Evolutionary conservation across 2,888 invertebrate genomes (phyloP).

Genomic region (Plagiodera versicolora): DNA sequence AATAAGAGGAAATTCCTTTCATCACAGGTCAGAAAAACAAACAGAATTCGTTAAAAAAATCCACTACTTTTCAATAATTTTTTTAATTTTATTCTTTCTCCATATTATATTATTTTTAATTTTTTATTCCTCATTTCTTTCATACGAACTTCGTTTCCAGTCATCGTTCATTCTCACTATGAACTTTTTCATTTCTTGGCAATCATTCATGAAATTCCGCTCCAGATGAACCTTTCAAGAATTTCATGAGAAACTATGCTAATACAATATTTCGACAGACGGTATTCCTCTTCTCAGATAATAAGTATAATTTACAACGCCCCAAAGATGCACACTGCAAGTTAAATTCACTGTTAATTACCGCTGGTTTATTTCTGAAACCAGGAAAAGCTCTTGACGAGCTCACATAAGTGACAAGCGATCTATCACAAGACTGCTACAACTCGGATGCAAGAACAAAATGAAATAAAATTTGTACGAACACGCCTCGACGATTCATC

Average conservation of each 20-base stretch:
- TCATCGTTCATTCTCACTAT: too few species aligned
- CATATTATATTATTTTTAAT: too few species aligned
- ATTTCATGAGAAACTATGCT: not conserved
- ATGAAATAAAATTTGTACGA: not conserved
- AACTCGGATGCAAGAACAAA: not conserved
- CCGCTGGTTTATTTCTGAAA: slow-evolving; percentile 20
- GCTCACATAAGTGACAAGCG: slow-evolving; percentile 14
- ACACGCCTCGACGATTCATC: not conserved
- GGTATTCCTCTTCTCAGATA: slow-evolving; percentile 15
- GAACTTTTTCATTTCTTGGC: too few species aligned
- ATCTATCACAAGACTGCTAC: not conserved
- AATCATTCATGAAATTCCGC: not conserved
- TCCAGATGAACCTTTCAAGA: too few species aligned
- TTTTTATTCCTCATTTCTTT: too few species aligned
- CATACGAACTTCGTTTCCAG: too few species aligned
- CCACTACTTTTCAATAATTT: too few species aligned
- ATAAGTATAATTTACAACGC: slow-evolving; percentile 16
- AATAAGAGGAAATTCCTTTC: too few species aligned
- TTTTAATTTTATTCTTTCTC: too few species aligned
- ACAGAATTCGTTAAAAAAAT: too few species aligned
- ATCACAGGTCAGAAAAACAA: too few species aligned
- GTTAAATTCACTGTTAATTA: slow-evolving; percentile 15
- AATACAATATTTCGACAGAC: slow-evolving; percentile 7
- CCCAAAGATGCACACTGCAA: slow-evolving; percentile 6
- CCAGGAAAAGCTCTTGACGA: slow-evolving; percentile 16